These are phyloP conservation scores for Neoascia interrupta DNA, from an alignment of 2,888 invertebrate genomes.

Conservation along the genomic window DNA sequence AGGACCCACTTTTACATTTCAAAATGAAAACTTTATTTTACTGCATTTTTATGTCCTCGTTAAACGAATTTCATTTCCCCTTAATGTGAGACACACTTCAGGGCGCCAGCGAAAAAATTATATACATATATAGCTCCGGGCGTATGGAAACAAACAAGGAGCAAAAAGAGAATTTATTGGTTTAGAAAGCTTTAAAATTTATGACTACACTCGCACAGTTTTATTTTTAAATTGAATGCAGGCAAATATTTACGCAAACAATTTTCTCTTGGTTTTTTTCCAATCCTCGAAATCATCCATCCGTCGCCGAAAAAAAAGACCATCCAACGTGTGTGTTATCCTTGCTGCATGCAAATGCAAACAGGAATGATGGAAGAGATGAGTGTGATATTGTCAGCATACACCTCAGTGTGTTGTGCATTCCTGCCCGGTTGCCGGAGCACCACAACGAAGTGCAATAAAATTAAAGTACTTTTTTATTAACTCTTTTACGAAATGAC, in stretches of 20 bases:
- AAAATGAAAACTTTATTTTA: conserved; percentile 43
- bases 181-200: conserved; percentile 45
- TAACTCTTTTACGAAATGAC: conserved; percentile 44
- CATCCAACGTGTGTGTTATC: conserved; percentile 58
- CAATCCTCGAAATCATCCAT: conserved; percentile 22
- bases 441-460: conserved; percentile 39
- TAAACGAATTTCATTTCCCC: conserved; percentile 41
- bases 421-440: too few relatives aligned
- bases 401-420: background rate
- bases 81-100: conserved; percentile 39
- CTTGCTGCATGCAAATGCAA: conserved; percentile 16
- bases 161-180: conserved; percentile 18
- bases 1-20: conserved; percentile 7
- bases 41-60: conserved; percentile 47
- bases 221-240: conserved; percentile 46
- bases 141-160: background rate
- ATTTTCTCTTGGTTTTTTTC: conserved; percentile 6
- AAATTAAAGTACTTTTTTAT: conserved; percentile 43
- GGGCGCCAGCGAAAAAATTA: background rate
- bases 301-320: too few relatives aligned
- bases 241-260: conserved; percentile 39
- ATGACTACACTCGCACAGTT: conserved; percentile 29
- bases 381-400: too few relatives aligned
- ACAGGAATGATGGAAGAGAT: too few relatives aligned
- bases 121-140: too few relatives aligned